Base-by-base conservation (phyloP, 2,113 vertebrate genomes). In the Monopterus albus region DNA sequence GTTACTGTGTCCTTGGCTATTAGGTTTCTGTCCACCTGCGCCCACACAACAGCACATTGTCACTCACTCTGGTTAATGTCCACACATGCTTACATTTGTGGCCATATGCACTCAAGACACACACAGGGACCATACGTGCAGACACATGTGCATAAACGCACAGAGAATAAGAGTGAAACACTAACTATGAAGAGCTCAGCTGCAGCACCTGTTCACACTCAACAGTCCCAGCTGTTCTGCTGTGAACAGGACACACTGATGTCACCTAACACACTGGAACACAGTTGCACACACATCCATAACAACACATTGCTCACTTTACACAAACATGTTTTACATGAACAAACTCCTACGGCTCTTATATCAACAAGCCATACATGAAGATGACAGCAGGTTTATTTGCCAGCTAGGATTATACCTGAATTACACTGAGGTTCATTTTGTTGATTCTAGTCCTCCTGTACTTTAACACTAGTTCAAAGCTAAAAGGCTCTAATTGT, bases 31-130 rank as follows among this genome's bases (percentile, higher is more conserved):
- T 23, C 62, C 76, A 74, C 14, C 74, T 61, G 46, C 15, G 7
- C 50, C 8, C 52, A 69, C 79, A 91, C 89, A 89, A 81, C 79
- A 45, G 75, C 59, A 59, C 88, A 87, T 87, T 90, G 88, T 92
- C 25, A 20, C 56, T 13, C 23, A 1, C 6, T 26, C 52, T 13
- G 23, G 36, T 72, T 60, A 58, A 62, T 64, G 79, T 46, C 82
- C 81, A 84, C 83, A 91, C 81, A 77, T 89, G 90, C 83, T 74
- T 72, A 52, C 87, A 84, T 69, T 74, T 86, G 85, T 67, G 75
- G 45, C 55, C 85, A 84, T 25, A 82, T 75, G 88, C 64, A 47
- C 68, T 74, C 70, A 68, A 65, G 68, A 72, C 59, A 51, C 46
- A 76, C 86, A 66, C 26, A 26, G 25, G 28, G 56, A 39, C 71